These are phyloP conservation scores for Pitta sordida DNA, from an alignment of 2,113 vertebrate species.

Conservation along the genomic window DNA sequence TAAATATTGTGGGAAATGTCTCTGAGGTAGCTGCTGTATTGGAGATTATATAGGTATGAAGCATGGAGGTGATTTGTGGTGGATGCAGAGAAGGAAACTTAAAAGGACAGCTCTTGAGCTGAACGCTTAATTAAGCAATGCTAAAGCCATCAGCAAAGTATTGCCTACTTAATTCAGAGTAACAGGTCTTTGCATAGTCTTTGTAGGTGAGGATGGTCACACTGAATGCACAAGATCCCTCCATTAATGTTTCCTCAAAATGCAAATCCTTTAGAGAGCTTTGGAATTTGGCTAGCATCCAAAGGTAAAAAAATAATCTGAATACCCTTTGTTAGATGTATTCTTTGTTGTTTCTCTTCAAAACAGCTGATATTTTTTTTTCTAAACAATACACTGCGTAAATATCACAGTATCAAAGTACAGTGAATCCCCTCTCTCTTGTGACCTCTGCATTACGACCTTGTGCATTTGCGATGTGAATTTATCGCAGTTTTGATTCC, in stretches of 20 bases:
- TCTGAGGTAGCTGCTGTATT: not conserved
- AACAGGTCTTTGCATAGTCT: not conserved
- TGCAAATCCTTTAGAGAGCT: not conserved
- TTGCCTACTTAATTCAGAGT: not conserved
- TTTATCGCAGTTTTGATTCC: no score
- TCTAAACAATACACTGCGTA: not conserved
- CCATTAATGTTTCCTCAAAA: not conserved
- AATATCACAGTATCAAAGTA: no score
- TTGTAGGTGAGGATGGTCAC: not conserved
- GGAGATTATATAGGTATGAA: not conserved
- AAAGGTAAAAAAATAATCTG: not conserved
- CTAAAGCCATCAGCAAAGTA: not conserved
- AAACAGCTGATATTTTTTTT: not conserved
- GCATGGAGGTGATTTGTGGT: not conserved
- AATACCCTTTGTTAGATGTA: not conserved
- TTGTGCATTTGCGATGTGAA: no score
- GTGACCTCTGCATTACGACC: no score
- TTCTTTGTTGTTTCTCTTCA: not conserved
- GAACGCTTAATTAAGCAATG: not conserved
- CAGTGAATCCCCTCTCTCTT: no score
- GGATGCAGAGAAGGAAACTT: not conserved
- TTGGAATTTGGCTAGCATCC: not conserved
- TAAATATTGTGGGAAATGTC: not conserved
- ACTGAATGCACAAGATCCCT: not conserved
- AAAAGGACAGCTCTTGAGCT: not conserved